These are phyloP conservation scores for Machimus atricapillus DNA, from an alignment of 2,888 invertebrate genomes.

Conservation along the genomic window DNA sequence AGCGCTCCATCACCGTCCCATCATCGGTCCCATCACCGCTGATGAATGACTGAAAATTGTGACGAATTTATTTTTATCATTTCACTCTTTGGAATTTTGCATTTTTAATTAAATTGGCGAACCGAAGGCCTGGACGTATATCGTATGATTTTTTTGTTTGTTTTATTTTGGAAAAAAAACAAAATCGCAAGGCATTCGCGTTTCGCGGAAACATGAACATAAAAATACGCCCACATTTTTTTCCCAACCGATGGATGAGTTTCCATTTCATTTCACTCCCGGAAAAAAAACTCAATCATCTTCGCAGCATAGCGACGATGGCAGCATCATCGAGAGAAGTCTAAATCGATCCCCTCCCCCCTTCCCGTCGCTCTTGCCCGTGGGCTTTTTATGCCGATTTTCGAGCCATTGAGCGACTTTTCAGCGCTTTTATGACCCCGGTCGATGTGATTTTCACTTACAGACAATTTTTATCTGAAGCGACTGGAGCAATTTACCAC, in stretches of 20 bases:
- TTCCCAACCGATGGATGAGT: background rate
- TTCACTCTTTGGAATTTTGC: background rate
- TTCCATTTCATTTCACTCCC: background rate
- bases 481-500: background rate
- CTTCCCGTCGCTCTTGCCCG: background rate
- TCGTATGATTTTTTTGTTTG: background rate
- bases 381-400: background rate
- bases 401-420: background rate
- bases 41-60: constrained; percentile 44
- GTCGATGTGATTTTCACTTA: background rate
- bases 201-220: background rate
- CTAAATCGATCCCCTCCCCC: background rate
- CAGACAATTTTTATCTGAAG: background rate
- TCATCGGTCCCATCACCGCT: background rate
- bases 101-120: background rate
- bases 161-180: background rate
- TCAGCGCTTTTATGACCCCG: background rate
- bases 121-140: background rate
- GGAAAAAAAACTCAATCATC: background rate
- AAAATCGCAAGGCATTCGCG: background rate
- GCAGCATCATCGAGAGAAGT: background rate
- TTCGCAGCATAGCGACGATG: background rate
- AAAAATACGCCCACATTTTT: background rate
- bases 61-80: constrained; percentile 16
- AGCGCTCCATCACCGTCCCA: background rate